A percentile compares a stretch with the other conserved stretches of the same genome.
These are phyloP conservation scores for Lagenorhynchus albirostris DNA, from an alignment of 2,113 vertebrate genomes.

Conservation along the genomic window DNA sequence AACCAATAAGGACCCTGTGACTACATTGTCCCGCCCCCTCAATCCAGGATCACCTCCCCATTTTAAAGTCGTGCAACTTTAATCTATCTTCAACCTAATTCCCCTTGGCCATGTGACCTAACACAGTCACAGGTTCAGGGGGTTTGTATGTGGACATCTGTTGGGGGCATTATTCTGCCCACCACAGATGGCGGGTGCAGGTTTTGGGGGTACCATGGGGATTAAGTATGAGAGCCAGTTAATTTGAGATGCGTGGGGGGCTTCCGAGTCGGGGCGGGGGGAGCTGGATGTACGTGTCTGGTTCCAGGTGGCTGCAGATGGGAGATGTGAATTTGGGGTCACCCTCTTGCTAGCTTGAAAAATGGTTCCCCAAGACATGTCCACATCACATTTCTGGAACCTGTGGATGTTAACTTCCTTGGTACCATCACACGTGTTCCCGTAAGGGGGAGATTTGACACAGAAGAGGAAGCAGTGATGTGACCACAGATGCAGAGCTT, in stretches of 20 bases:
- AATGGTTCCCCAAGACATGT: not conserved
- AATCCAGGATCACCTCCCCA: not conserved
- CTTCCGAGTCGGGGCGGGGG: not conserved
- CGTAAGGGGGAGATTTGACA: not conserved
- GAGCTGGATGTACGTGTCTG: not conserved
- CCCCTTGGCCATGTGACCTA: not conserved
- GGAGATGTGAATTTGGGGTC: not conserved
- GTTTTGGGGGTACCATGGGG: not conserved
- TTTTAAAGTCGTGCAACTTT: not conserved
- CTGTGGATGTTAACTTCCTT: not conserved
- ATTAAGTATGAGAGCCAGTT: not conserved
- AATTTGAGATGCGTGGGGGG: not conserved
- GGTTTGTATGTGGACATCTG: not conserved
- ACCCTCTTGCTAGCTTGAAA: not conserved
- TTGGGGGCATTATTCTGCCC: fast-evolving
- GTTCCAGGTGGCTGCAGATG: not conserved
- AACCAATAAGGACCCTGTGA: not conserved
- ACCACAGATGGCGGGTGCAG: not conserved
- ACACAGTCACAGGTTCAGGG: not conserved
- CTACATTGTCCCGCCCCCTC: fast-evolving
- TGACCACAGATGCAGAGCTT: not conserved
- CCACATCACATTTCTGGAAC: not conserved
- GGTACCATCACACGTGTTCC: not conserved
- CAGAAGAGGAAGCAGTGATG: not conserved
- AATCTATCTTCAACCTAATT: not conserved